These are phyloP conservation scores for Ectemnius continuus DNA, from an alignment of 2,888 invertebrate species.

Conservation along the genomic window DNA sequence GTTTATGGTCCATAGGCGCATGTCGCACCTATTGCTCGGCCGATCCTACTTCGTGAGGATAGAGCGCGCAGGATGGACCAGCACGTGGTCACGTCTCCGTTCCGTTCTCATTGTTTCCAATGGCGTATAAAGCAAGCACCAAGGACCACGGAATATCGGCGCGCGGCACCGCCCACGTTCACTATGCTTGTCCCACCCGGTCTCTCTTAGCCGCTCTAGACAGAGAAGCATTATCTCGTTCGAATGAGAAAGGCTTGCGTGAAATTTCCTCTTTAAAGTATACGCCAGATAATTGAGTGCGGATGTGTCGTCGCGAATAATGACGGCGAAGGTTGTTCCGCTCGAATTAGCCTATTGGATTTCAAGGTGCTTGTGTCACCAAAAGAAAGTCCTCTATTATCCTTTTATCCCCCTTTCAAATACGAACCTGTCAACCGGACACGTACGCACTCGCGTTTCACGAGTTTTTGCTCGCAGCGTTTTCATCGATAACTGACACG, in stretches of 20 bases:
- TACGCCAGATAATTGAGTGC: too few relatives aligned
- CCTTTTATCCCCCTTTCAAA: slow-evolving; percentile 21
- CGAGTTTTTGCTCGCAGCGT: neutral
- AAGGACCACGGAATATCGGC: slow-evolving; percentile 6
- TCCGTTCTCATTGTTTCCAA: slow-evolving; percentile 58
- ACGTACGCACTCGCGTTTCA: neutral
- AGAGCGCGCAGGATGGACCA: slow-evolving; percentile 34
- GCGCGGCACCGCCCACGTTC: slow-evolving; percentile 18
- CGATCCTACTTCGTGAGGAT: slow-evolving; percentile 3
- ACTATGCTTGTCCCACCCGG: neutral
- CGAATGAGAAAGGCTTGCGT: too few relatives aligned
- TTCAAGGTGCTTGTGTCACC: neutral
- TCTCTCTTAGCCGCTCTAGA: too few relatives aligned
- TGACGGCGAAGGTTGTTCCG: too few relatives aligned
- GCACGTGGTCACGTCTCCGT: slow-evolving; percentile 26
- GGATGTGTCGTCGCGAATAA: too few relatives aligned
- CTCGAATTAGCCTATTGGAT: too few relatives aligned
- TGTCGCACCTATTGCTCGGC: slow-evolving; percentile 28
- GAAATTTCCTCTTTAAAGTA: too few relatives aligned
- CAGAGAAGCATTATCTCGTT: too few relatives aligned
- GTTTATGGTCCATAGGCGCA: slow-evolving; percentile 63
- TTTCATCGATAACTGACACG: slow-evolving; percentile 24
- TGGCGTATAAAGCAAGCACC: slow-evolving; percentile 27
- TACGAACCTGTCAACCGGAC: neutral
- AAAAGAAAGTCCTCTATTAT: neutral